phyloP scores from a whole-genome alignment of 1,140 invertebrate species.

The Drosophila hydei region DNA sequence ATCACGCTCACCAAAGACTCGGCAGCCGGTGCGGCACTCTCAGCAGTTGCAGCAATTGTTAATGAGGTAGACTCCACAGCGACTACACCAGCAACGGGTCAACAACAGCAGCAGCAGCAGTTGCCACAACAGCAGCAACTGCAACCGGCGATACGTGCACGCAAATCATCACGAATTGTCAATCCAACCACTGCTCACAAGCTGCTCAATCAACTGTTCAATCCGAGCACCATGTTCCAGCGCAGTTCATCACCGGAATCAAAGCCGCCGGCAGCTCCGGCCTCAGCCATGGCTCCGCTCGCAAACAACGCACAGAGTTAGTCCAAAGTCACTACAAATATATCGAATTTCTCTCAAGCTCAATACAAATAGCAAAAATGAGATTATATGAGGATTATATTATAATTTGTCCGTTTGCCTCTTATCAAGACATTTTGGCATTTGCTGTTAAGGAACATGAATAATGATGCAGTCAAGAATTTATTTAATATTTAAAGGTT shows the following conservation, averaged over 20 bases:
- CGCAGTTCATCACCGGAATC: constrained; percentile 76
- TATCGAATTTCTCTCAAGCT: too few relatives aligned
- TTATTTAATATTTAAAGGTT: too few relatives aligned
- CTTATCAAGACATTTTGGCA: too few relatives aligned
- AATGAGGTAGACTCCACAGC: background rate
- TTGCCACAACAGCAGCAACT: constrained; percentile 37
- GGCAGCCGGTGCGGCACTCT: constrained; percentile 57
- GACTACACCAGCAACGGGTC: background rate
- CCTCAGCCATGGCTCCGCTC: constrained; percentile 1
- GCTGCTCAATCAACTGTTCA: constrained; percentile 86
- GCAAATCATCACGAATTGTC: constrained; percentile 86
- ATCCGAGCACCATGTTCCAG: constrained; percentile 85
- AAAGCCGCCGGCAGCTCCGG: constrained; percentile 36
- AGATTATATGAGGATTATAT: too few relatives aligned
- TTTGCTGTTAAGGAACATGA: too few relatives aligned
- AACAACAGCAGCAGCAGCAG: constrained; percentile 19
- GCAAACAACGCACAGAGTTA: constrained; percentile 63
- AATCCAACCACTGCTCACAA: constrained; percentile 85
- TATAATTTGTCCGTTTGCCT: background rate
- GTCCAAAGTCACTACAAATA: background rate
- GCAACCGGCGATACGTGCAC: constrained; percentile 65
- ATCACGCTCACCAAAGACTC: constrained; percentile 80
- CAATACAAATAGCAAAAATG: too few relatives aligned
- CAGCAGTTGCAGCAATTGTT: constrained; percentile 24
- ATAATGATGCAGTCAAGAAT: too few relatives aligned